Percentiles rank a stretch among this genome's conserved stretches.
Evolutionary conservation across 2,113 vertebrate species (phyloP).

Genomic region (Epinephelus lanceolatus): DNA sequence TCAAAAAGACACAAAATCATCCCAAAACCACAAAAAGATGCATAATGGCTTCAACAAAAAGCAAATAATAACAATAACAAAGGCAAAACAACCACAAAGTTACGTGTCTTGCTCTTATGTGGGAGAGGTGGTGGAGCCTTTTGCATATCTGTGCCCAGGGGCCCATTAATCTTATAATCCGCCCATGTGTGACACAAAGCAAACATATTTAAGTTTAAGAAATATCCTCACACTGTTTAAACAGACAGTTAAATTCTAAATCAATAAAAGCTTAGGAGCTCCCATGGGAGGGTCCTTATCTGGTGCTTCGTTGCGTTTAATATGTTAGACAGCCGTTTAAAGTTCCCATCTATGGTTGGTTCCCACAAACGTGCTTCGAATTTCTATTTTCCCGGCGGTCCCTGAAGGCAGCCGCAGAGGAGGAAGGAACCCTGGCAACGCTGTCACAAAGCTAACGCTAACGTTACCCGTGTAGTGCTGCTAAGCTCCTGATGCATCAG

Average conservation of each 20-base stretch:
- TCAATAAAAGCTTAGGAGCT: background rate
- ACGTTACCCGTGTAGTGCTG: background rate
- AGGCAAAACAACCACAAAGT: too few relatives aligned
- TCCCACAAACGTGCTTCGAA: background rate
- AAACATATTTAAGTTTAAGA: background rate
- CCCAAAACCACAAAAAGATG: too few relatives aligned
- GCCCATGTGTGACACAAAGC: background rate
- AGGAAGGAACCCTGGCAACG: conserved; percentile 54
- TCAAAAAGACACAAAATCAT: too few relatives aligned
- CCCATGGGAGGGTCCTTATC: too few relatives aligned
- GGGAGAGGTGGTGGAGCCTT: too few relatives aligned
- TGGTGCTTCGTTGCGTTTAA: background rate
- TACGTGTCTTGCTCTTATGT: too few relatives aligned
- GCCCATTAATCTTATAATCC: too few relatives aligned
- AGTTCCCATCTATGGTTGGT: background rate
- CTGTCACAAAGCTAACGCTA: conserved; percentile 54
- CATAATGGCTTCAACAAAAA: too few relatives aligned
- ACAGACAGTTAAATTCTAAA: background rate
- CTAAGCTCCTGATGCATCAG: conserved; percentile 19
- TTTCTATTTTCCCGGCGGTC: background rate
- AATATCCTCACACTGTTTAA: too few relatives aligned
- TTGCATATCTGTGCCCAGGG: too few relatives aligned
- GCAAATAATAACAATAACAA: too few relatives aligned
- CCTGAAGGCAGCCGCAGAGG: conserved; percentile 56
- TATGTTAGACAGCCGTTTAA: background rate